These are phyloP conservation scores for Temnothorax longispinosus DNA, from an alignment of 1,140 invertebrate genomes.

Conservation along the genomic window DNA sequence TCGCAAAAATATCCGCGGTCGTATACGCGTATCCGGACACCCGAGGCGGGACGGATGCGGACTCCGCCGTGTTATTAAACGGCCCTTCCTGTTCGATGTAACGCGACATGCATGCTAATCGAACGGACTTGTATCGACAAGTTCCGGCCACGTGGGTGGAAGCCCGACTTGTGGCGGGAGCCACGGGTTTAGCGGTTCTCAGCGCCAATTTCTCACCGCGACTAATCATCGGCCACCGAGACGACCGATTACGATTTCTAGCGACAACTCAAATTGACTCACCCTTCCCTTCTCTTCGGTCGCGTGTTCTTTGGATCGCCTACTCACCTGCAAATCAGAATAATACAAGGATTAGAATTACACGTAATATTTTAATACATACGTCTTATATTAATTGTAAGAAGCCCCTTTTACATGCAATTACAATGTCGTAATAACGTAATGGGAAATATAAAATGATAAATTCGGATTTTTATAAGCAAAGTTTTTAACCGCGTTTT, in stretches of 20 bases:
- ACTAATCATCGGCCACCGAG: not conserved
- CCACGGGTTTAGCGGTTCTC: conserved; percentile 17
- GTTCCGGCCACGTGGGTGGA: conserved; percentile 58
- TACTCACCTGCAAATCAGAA: conserved; percentile 81
- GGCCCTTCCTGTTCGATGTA: conserved; percentile 60
- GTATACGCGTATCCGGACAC: conserved; percentile 14
- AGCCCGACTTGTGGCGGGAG: not conserved
- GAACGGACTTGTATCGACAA: conserved; percentile 49
- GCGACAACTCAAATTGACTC: conserved; percentile 74
- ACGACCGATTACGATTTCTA: conserved; percentile 44
- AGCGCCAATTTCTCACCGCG: not conserved
- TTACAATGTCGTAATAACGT: not conserved
- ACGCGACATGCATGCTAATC: conserved; percentile 65
- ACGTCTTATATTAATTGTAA: not conserved
- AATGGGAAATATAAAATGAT: not conserved
- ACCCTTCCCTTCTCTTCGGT: conserved; percentile 79
- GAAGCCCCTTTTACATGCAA: not conserved
- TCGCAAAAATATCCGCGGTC: conserved; percentile 26
- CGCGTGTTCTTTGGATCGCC: conserved; percentile 78
- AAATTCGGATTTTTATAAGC: not conserved
- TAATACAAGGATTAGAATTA: conserved; percentile 4
- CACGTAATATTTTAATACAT: not conserved
- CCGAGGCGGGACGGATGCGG: conserved; percentile 45
- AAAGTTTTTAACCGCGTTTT: not conserved
- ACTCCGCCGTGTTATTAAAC: conserved; percentile 64